A percentile compares a stretch with the other conserved stretches of the same genome.
These are phyloP conservation scores for Phalanger gymnotis DNA, from an alignment of 2,797 vertebrate species.

Conservation along the genomic window DNA sequence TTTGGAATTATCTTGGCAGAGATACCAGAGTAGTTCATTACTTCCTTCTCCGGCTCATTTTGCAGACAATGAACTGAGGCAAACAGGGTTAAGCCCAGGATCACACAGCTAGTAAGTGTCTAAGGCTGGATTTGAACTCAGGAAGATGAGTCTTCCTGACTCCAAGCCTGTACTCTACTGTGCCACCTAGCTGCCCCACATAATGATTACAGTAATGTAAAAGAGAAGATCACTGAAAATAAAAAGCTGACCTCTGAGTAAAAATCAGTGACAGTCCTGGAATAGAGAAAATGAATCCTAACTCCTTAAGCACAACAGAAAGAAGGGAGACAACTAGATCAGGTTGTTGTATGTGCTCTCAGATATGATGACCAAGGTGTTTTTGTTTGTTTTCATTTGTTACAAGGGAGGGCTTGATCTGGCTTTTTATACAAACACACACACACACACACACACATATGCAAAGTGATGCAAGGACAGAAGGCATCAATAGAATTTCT, in stretches of 20 bases:
- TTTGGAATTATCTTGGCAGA: not conserved
- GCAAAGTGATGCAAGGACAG: not conserved
- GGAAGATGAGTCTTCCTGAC: too few species aligned
- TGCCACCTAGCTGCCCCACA: not conserved
- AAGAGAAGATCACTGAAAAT: not conserved
- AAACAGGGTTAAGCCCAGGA: not conserved
- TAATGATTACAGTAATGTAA: not conserved
- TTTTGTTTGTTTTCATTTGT: not conserved
- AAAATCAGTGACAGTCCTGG: not conserved
- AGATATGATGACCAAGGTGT: not conserved
- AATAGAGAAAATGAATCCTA: not conserved
- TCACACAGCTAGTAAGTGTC: not conserved
- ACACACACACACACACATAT: not conserved
- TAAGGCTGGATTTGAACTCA: not conserved
- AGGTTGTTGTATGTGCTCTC: not conserved
- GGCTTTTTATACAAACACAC: not conserved
- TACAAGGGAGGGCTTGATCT: not conserved
- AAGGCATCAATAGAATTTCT: not conserved
- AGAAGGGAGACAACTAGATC: not conserved
- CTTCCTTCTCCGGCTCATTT: not conserved
- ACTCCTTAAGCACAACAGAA: not conserved
- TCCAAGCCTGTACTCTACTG: not conserved
- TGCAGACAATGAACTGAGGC: not conserved
- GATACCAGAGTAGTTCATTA: not conserved
- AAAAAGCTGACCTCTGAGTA: not conserved